Conservation (phyloP, 2,797 vertebrate species). For the Ptychadena robeensis region DNA sequence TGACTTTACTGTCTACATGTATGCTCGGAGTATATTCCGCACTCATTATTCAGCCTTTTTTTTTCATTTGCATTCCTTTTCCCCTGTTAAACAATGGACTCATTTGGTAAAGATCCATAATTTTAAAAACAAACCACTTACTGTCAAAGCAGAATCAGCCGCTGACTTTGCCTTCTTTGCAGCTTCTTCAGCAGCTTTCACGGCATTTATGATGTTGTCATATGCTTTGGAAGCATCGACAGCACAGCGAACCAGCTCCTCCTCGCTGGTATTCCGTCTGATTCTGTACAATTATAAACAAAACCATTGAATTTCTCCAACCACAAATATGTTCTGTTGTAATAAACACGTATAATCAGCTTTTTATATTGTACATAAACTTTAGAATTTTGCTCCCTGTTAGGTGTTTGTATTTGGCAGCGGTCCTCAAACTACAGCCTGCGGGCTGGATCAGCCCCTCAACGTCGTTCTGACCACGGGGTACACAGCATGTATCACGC, state of each 20-base stretch:
- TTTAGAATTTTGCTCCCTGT: too few relatives aligned
- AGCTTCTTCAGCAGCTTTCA: constrained; percentile 86
- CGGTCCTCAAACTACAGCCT: too few relatives aligned
- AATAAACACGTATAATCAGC: too few relatives aligned
- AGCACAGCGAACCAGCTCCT: constrained; percentile 81
- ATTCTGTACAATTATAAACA: constrained; percentile 72
- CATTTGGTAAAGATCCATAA: neutral
- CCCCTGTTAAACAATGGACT: neutral
- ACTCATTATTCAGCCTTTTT: neutral
- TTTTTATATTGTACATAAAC: too few relatives aligned
- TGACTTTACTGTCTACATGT: neutral
- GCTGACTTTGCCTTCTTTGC: constrained; percentile 84
- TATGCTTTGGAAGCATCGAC: constrained; percentile 88
- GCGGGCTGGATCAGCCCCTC: too few relatives aligned
- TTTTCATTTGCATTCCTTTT: neutral
- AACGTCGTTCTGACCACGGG: too few relatives aligned
- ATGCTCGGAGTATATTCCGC: neutral
- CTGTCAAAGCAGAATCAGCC: constrained; percentile 83
- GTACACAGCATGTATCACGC: too few relatives aligned
- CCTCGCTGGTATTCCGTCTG: constrained; percentile 81
- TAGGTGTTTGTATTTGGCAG: too few relatives aligned
- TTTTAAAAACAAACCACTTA: constrained; percentile 68
- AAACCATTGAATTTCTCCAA: too few relatives aligned
- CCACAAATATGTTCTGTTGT: too few relatives aligned
- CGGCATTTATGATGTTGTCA: constrained; percentile 88